A percentile compares a stretch with the other conserved stretches of the same genome.
These are phyloP conservation scores for Drosophila austrosaltans DNA, from an alignment of 2,888 invertebrate species.

Conservation along the genomic window DNA sequence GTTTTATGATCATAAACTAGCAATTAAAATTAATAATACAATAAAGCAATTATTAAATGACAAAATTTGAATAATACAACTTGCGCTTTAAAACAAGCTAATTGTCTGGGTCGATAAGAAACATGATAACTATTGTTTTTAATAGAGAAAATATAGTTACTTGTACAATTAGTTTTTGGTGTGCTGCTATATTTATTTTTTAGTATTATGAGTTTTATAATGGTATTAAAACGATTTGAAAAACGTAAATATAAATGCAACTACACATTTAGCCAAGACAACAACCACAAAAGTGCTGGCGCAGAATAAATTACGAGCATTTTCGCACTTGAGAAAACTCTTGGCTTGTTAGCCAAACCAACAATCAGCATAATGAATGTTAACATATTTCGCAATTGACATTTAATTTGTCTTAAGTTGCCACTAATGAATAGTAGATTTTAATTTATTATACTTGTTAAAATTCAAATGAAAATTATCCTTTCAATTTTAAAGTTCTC, in stretches of 20 bases:
- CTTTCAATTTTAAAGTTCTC: conserved; percentile 4
- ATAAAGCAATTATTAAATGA: no score
- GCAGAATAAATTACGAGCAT: neutral
- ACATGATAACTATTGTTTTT: no score
- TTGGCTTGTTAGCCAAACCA: conserved; percentile 20
- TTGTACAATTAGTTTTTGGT: no score
- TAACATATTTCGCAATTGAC: conserved; percentile 51
- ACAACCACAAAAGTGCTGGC: neutral
- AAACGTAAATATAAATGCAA: conserved; percentile 22
- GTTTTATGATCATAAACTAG: no score
- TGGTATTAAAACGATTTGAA: conserved; percentile 5
- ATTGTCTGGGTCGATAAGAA: no score
- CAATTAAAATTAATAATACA: no score
- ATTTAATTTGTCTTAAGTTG: conserved; percentile 71
- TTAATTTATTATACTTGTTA: conserved; percentile 1
- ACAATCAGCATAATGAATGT: conserved; percentile 20
- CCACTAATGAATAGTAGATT: conserved; percentile 37
- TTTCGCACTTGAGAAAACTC: conserved; percentile 21
- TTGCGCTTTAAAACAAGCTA: no score
- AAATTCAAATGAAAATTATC: conserved; percentile 10
- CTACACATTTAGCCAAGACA: neutral
- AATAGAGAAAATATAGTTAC: no score
- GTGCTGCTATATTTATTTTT: no score
- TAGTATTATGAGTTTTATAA: neutral
- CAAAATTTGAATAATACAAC: no score